phyloP scores from a whole-genome alignment of 2,113 vertebrate genomes.

The Regulus satrapa region DNA sequence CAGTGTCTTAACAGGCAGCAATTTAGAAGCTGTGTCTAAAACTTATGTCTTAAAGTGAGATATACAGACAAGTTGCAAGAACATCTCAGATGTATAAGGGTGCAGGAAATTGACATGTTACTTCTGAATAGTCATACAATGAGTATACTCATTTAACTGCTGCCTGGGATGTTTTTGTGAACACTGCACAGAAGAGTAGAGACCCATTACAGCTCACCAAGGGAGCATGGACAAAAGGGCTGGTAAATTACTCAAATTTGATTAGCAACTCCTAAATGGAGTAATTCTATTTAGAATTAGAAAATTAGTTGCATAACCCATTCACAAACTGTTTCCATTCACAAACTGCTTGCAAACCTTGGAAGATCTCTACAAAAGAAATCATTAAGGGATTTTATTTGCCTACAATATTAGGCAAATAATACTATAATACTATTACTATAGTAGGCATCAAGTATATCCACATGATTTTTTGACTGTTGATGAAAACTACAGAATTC shows the following conservation, averaged over 20 bases:
- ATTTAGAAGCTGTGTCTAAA: neutral
- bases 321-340: neutral
- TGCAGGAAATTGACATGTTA: neutral
- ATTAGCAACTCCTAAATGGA: neutral
- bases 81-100: neutral
- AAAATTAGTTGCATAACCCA: neutral
- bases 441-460: neutral
- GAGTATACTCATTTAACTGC: neutral
- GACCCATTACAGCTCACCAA: neutral
- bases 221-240: neutral
- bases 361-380: neutral
- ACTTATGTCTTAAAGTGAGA: neutral
- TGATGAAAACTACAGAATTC: neutral
- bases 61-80: neutral
- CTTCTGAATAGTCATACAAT: neutral
- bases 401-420: neutral
- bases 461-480: neutral
- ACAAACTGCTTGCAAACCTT: neutral
- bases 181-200: neutral
- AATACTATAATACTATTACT: no score
- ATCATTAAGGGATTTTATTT: conserved; percentile 1
- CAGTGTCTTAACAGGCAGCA: neutral
- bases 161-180: neutral
- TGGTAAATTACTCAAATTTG: neutral
- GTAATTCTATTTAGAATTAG: neutral